Conservation (phyloP, 2,888 invertebrate genomes). For the Cataglyphis cursor region DNA sequence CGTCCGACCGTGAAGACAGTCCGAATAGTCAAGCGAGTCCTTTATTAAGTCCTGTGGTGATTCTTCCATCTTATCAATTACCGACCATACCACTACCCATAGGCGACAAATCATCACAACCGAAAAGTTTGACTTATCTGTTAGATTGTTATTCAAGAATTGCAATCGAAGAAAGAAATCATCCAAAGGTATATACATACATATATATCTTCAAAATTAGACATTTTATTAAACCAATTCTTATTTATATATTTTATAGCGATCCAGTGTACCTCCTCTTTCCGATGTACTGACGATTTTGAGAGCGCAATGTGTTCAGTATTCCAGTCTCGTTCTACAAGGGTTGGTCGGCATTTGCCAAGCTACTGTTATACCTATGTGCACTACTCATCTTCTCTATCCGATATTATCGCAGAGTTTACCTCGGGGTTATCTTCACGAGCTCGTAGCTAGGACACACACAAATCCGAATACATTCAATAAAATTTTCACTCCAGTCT, state of each 20-base stretch:
- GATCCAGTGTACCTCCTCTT: conserved; percentile 91
- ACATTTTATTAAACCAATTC: not conserved
- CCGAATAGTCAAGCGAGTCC: conserved; percentile 87
- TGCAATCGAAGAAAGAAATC: conserved; percentile 91
- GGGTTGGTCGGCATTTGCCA: conserved; percentile 86
- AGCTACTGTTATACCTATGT: conserved; percentile 72
- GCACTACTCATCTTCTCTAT: conserved; percentile 90
- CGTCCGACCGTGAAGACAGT: conserved; percentile 85
- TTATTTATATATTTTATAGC: conserved; percentile 85
- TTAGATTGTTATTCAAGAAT: conserved; percentile 91
- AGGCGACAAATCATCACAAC: conserved; percentile 85
- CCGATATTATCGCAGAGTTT: conserved; percentile 91
- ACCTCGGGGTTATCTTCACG: conserved; percentile 92
- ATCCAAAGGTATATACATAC: conserved; percentile 89
- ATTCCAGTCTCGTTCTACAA: conserved; percentile 89
- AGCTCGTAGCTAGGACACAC: conserved; percentile 90
- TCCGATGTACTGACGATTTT: conserved; percentile 89
- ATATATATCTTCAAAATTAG: conserved; percentile 25
- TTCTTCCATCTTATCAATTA: conserved; percentile 85
- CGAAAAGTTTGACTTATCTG: conserved; percentile 87
- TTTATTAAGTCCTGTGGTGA: conserved; percentile 85
- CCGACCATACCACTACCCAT: conserved; percentile 85
- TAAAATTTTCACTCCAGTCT: conserved; percentile 90
- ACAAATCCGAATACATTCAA: conserved; percentile 89
- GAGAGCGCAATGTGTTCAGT: conserved; percentile 89